Conservation (phyloP, 2,113 vertebrate genomes). For the Ciconia boyciana region DNA sequence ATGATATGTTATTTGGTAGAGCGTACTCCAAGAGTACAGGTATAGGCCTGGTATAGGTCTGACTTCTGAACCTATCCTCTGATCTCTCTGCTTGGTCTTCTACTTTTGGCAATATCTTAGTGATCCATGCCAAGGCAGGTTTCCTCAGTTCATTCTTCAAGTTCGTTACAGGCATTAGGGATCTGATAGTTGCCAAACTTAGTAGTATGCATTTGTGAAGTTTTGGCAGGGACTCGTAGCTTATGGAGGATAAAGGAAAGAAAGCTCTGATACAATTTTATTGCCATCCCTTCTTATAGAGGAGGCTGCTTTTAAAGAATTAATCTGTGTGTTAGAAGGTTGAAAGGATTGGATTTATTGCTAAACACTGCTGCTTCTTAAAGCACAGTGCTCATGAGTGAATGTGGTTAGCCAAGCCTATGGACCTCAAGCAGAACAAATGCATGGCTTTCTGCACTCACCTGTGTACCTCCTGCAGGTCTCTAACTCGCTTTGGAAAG, state of each 20-base stretch:
- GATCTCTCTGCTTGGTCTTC: constrained; percentile 38
- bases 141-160: constrained; percentile 36
- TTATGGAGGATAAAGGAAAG: constrained; percentile 14
- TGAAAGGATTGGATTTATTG: not conserved
- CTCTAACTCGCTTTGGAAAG: not conserved
- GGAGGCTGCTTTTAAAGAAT: not conserved
- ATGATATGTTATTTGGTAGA: not conserved
- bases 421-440: not conserved
- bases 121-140: constrained; percentile 29
- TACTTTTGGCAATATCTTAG: not conserved
- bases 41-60: constrained; percentile 42
- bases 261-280: not conserved
- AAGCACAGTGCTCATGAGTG: not conserved
- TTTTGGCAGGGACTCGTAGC: constrained; percentile 28
- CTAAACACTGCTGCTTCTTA: not conserved
- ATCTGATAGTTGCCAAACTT: constrained; percentile 30
- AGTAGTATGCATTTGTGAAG: constrained; percentile 10
- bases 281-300: not conserved
- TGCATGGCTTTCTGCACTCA: not conserved
- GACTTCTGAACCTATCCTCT: constrained; percentile 37
- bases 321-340: not conserved
- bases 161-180: not conserved
- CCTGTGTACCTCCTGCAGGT: not conserved
- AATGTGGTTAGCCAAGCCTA: not conserved
- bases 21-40: not conserved